Percentiles rank a stretch among this genome's conserved stretches.
phyloP scores from a whole-genome alignment of 2,797 vertebrate genomes.

The Hafferia zeledoni region DNA sequence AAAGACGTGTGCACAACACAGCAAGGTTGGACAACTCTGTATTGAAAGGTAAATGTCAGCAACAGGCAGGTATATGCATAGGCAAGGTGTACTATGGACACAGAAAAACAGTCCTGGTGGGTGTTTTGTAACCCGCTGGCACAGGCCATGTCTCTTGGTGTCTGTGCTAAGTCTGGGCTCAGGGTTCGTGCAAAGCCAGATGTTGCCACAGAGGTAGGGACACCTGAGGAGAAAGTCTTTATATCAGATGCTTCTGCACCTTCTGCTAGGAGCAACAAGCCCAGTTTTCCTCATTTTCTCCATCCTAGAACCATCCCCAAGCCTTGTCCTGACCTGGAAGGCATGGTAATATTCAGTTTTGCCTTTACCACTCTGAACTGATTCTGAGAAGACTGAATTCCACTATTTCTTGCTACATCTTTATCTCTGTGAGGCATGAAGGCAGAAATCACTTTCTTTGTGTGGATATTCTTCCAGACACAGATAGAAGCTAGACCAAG shows the following conservation, averaged over 20 bases:
- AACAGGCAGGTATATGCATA: not conserved
- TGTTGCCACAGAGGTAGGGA: not conserved
- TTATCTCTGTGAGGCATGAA: not conserved
- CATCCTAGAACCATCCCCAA: not conserved
- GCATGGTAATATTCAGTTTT: not conserved
- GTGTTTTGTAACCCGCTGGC: not conserved
- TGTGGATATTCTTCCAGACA: not conserved
- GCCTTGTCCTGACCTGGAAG: not conserved
- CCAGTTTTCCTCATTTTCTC: not conserved
- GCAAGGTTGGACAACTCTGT: not conserved
- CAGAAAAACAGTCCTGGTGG: not conserved
- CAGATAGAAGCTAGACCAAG: not conserved
- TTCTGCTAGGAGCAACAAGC: not conserved
- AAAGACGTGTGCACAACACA: not conserved
- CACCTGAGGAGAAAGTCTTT: not conserved
- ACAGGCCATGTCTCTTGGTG: rapidly evolving
- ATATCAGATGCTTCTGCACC: not conserved
- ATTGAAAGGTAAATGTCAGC: not conserved
- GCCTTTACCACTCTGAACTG: not conserved
- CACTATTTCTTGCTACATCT: not conserved
- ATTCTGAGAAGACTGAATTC: not conserved
- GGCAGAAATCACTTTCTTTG: not conserved
- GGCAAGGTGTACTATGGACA: not conserved
- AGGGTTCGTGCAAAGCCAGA: not conserved
- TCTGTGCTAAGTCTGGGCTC: not conserved